Conservation (phyloP, 2,113 vertebrate species). For the Pseudorhombus dupliciocellatus region DNA sequence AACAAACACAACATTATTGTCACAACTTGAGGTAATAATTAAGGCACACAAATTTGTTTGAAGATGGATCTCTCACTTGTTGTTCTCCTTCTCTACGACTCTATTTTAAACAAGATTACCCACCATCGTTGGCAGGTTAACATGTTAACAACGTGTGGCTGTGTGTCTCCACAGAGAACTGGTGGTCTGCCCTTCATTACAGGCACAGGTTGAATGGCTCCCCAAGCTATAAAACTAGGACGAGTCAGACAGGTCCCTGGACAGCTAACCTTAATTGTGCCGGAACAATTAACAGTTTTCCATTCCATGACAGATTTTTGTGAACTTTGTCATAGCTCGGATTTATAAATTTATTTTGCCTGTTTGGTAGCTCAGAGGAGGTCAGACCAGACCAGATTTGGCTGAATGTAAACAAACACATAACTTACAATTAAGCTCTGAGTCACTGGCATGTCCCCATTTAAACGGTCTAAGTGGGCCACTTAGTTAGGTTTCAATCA, state of each 20-base stretch:
- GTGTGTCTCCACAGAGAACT: slow-evolving; percentile 32
- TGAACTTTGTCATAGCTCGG: not conserved
- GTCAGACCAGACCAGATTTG: not conserved
- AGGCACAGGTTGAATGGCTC: slow-evolving; percentile 35
- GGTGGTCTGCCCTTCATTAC: slow-evolving; percentile 41
- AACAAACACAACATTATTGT: too few relatives aligned
- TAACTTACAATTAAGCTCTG: slow-evolving; percentile 39
- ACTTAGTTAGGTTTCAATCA: slow-evolving; percentile 64
- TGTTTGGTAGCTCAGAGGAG: slow-evolving; percentile 3
- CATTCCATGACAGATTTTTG: slow-evolving; percentile 6
- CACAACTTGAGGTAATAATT: too few relatives aligned
- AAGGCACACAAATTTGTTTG: too few relatives aligned
- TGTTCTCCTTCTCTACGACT: too few relatives aligned
- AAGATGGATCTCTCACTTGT: not conserved
- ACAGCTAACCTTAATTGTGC: slow-evolving; percentile 45
- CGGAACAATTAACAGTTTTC: slow-evolving; percentile 14
- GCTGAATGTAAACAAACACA: slow-evolving; percentile 35
- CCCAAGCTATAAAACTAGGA: slow-evolving; percentile 53
- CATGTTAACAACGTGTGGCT: slow-evolving; percentile 53
- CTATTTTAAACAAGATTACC: not conserved
- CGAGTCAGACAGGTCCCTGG: slow-evolving; percentile 25
- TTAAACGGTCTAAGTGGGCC: slow-evolving; percentile 59
- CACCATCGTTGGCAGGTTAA: slow-evolving; percentile 27
- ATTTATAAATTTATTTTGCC: not conserved
- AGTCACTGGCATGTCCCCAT: slow-evolving; percentile 44